Evolutionary conservation across 2,888 invertebrate genomes (phyloP).

Genomic region (Cepaea hortensis): DNA sequence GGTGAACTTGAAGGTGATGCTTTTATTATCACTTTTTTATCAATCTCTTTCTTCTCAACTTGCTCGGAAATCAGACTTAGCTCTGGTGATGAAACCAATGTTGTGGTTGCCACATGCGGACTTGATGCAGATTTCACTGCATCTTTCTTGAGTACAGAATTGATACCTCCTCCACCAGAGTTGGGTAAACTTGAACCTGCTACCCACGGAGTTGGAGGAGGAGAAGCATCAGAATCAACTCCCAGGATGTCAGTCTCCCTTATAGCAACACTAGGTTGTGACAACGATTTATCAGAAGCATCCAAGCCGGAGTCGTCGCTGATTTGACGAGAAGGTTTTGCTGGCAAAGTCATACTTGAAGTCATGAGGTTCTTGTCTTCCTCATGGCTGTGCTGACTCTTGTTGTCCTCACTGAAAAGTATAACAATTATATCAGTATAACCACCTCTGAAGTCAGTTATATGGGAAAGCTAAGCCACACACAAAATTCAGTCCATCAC

Average conservation of each 20-base stretch:
- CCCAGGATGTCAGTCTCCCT: conserved; percentile 63
- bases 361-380: conserved; percentile 67
- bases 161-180: neutral
- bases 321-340: conserved; percentile 60
- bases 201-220: conserved; percentile 48
- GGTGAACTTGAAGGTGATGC: conserved; percentile 42
- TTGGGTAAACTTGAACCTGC: conserved; percentile 5
- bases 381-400: conserved; percentile 54
- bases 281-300: conserved; percentile 51
- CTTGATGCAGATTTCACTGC: conserved; percentile 19
- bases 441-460: no score
- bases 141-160: conserved; percentile 17
- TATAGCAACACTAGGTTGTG: conserved; percentile 54
- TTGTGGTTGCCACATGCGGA: conserved; percentile 29
- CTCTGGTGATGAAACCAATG: conserved; percentile 52
- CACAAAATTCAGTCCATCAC: no score
- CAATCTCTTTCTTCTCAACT: conserved; percentile 15
- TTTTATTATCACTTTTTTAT: conserved; percentile 8
- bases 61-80: conserved; percentile 28
- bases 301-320: conserved; percentile 55
- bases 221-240: conserved; percentile 48
- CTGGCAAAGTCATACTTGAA: conserved; percentile 65
- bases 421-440: neutral
- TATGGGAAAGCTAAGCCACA: no score
- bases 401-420: conserved; percentile 44